Conservation (phyloP, 2,797 vertebrate genomes). For the Mus caroli region DNA sequence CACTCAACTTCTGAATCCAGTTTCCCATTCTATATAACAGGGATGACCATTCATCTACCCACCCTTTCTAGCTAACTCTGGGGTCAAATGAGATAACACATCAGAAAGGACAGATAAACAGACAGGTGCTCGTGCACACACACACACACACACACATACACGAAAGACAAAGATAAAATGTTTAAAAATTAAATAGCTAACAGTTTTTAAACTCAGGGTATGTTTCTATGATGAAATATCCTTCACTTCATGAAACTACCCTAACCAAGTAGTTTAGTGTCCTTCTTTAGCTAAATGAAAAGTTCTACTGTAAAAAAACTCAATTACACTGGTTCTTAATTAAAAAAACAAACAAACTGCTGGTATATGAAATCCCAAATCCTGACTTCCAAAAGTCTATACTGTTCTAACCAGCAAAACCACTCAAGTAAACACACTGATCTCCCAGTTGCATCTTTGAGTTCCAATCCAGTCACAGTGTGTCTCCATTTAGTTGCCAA, state of each 20-base stretch:
- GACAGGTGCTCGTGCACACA: rapidly evolving
- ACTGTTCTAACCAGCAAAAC: conserved; percentile 58
- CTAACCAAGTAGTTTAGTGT: conserved; percentile 31
- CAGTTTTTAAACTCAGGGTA: neutral
- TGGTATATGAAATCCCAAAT: conserved; percentile 49
- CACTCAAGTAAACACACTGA: conserved; percentile 42
- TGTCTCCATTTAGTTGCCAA: conserved; percentile 8
- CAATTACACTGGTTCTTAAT: conserved; percentile 22
- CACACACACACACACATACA: neutral
- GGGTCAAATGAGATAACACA: conserved; percentile 42
- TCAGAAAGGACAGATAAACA: neutral
- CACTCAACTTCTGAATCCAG: conserved; percentile 31
- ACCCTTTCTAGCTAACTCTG: neutral
- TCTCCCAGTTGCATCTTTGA: conserved; percentile 5
- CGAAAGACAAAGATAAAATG: neutral
- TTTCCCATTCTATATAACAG: conserved; percentile 43
- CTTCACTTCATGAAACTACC: conserved; percentile 59
- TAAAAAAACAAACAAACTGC: neutral
- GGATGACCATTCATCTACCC: neutral
- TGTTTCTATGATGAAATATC: conserved; percentile 14
- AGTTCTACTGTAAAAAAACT: neutral
- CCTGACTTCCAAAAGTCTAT: conserved; percentile 16
- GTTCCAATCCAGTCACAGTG: conserved; percentile 21
- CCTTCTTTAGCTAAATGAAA: conserved; percentile 63
- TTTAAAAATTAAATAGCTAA: conserved; percentile 45